Evolutionary conservation across 2,113 vertebrate genomes (phyloP), one percentile per base, ranked within the genome.

Genomic region (Trachemys scripta): DNA sequence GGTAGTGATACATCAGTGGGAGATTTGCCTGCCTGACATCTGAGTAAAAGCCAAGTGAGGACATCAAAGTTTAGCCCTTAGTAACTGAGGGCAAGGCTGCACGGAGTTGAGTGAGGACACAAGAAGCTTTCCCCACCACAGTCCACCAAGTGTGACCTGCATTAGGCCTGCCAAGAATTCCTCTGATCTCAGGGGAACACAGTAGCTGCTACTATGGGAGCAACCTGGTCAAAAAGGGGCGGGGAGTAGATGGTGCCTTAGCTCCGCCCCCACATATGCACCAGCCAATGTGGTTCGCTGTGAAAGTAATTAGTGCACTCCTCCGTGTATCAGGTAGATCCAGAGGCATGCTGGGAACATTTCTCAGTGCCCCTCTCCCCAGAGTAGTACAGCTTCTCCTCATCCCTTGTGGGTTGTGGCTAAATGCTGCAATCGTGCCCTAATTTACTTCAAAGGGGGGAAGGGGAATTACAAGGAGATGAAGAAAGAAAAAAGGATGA

Each of bases 21-120:
- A 91, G 62, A 57, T 53, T 29, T 80, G 3, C 10, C 51, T 82
- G 19, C 13, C 38, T 16, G 76, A 87, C 89, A 24, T 47, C 54
- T 10, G 69, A 94, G 79, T 82, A 69, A 95, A 95, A 95, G n/a
- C 24, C n/a, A 27, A 27, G 45, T 79, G 78, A 38, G 91, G 91
- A 42, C 42, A 38, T 9, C 13, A 22, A 45, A n/a, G n/a, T 14
- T 1, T 49, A 1, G 42, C 80, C 76, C 53, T 72, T 81, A 90
- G 57, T 78, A 3, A 65, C 62, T 35, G 31, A 35, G 62, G 29
- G 12, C 27, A 11, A n/a, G 31, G 29, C 12, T 7, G 7, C 62
- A 65, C 3, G 62, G 13, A 65, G 78, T 27, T n/a, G 29, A 93
- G 13, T 51, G 80, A 83, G 8, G 25, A 16, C 3, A 56, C 62